Percentiles rank a stretch among this genome's conserved stretches.
phyloP scores from a whole-genome alignment of 2,113 vertebrate species.

The Hypocryptadius cinnamomeus region DNA sequence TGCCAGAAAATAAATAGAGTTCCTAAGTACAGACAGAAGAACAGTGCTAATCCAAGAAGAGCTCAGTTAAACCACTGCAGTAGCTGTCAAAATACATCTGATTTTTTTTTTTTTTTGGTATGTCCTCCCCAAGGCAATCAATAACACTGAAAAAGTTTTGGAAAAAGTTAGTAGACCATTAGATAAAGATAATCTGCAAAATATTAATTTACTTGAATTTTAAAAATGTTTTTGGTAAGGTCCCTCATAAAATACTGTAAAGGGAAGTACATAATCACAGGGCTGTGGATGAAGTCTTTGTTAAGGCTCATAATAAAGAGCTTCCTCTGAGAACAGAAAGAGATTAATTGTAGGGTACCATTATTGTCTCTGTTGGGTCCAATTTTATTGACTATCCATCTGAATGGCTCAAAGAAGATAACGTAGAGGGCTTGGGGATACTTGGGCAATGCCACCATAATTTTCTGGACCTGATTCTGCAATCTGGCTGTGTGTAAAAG shows the following conservation, averaged over 20 bases:
- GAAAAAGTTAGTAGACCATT: slow-evolving; percentile 45
- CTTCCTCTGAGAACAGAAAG: slow-evolving; percentile 1
- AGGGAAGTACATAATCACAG: slow-evolving; percentile 48
- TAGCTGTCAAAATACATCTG: slow-evolving; percentile 31
- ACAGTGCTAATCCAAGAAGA: slow-evolving; percentile 19
- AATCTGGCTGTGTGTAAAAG: not conserved
- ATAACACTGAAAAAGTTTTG: slow-evolving; percentile 42
- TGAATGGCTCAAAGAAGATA: not conserved
- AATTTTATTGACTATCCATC: not conserved
- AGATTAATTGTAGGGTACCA: slow-evolving; percentile 18
- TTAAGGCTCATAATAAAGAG: not conserved
- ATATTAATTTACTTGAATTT: slow-evolving; percentile 50
- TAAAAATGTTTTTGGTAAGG: slow-evolving; percentile 47
- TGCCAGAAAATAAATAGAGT: slow-evolving; percentile 66
- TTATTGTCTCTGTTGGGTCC: not conserved
- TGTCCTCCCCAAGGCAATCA: slow-evolving; percentile 16
- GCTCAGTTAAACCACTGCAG: not conserved
- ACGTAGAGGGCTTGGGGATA: not conserved
- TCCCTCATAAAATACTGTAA: slow-evolving; percentile 49
- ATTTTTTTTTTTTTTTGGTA: not conserved
- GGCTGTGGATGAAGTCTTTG: slow-evolving; percentile 6
- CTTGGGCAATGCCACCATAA: not conserved
- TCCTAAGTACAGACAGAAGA: slow-evolving; percentile 38
- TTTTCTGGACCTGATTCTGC: not conserved
- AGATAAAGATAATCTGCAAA: slow-evolving; percentile 46